Percentiles rank a stretch among this genome's conserved stretches.
phyloP scores from a whole-genome alignment of 2,888 invertebrate species.

The Atethmia centrago region DNA sequence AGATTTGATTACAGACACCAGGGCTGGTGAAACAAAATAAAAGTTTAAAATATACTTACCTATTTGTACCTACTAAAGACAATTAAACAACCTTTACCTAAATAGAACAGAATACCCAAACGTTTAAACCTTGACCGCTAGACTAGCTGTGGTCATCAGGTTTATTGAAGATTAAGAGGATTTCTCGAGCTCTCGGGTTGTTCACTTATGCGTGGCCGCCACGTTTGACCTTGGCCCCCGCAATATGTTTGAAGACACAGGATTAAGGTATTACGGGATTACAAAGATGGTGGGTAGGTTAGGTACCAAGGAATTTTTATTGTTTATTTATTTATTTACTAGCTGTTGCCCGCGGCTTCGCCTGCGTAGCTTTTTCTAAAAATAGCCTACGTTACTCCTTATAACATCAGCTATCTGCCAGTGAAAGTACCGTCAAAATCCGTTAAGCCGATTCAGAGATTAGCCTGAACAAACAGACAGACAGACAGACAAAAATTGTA shows the following conservation, averaged over 20 bases:
- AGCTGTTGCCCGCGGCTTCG: no score
- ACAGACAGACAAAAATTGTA: no score
- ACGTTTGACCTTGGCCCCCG: slow-evolving; percentile 24
- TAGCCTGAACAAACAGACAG: no score
- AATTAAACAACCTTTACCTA: neutral
- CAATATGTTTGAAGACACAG: slow-evolving; percentile 26
- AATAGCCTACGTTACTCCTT: no score
- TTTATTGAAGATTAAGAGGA: slow-evolving; percentile 51
- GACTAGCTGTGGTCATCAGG: slow-evolving; percentile 40
- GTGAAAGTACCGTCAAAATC: no score
- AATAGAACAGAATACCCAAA: neutral
- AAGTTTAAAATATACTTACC: no score
- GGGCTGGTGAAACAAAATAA: no score
- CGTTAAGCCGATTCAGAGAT: no score
- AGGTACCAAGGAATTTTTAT: neutral
- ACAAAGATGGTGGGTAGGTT: neutral
- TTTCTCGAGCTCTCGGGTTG: slow-evolving; percentile 28
- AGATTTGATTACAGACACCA: no score
- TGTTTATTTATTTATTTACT: neutral
- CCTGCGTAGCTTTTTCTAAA: no score
- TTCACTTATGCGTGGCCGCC: slow-evolving; percentile 26
- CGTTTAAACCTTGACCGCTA: slow-evolving; percentile 39
- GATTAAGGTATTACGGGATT: slow-evolving; percentile 19
- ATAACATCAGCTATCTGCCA: no score
- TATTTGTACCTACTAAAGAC: no score